Conservation (phyloP, 2,888 invertebrate species). For the Ernsta delagoae region DNA sequence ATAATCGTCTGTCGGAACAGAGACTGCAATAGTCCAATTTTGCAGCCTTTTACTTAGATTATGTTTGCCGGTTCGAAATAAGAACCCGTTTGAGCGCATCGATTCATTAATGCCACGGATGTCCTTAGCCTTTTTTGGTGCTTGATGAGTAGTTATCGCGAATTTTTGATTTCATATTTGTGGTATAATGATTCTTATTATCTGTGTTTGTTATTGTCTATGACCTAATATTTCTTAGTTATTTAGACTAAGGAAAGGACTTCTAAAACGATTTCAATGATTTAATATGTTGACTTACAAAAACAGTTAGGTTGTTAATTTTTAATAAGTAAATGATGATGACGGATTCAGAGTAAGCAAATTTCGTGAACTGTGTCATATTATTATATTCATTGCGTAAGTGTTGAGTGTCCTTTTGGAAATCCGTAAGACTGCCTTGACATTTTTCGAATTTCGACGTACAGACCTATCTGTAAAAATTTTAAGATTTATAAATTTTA, state of each 20-base stretch:
- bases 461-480: neutral
- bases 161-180: constrained; percentile 16
- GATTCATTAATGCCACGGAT: constrained; percentile 44
- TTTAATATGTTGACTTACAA: no score
- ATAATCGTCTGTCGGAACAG: constrained; percentile 81
- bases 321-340: no score
- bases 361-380: neutral
- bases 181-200: neutral
- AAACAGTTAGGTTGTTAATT: no score
- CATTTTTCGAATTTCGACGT: constrained; percentile 6
- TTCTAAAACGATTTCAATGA: no score
- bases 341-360: neutral
- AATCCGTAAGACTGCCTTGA: constrained; percentile 3
- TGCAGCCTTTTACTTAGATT: constrained; percentile 83
- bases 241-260: neutral
- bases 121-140: constrained; percentile 37
- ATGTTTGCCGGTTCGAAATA: constrained; percentile 63
- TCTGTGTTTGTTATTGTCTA: neutral
- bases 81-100: constrained; percentile 61
- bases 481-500: neutral
- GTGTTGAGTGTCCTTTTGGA: neutral
- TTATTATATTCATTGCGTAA: constrained; percentile 2
- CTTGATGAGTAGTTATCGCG: neutral
- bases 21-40: constrained; percentile 84
- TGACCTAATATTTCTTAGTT: neutral